These are phyloP conservation scores for Drosophila ercepeae DNA, from an alignment of 1,140 invertebrate species.

Conservation along the genomic window DNA sequence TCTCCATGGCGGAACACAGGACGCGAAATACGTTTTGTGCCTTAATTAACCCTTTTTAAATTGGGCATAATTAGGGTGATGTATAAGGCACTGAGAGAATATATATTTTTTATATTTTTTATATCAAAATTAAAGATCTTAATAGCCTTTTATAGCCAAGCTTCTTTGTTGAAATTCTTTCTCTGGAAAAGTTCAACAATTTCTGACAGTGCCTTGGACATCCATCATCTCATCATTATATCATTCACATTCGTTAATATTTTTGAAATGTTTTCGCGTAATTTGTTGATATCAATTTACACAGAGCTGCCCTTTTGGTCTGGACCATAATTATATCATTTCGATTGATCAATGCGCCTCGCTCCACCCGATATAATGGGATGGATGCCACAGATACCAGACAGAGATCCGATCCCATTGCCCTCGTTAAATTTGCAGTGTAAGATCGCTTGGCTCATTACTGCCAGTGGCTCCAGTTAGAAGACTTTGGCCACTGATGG, in stretches of 20 bases:
- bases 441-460: constrained; percentile 39
- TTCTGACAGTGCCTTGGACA: constrained; percentile 45
- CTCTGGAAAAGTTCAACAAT: too few species aligned
- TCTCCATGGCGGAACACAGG: constrained; percentile 40
- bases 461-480: constrained; percentile 56
- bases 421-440: constrained; percentile 41
- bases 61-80: constrained; percentile 78
- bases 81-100: constrained; percentile 39
- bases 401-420: constrained; percentile 12
- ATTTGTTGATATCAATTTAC: constrained; percentile 82
- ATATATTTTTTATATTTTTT: neutral
- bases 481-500: constrained; percentile 17
- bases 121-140: too few species aligned
- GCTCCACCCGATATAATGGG: constrained; percentile 33
- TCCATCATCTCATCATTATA: constrained; percentile 74
- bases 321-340: constrained; percentile 78
- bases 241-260: constrained; percentile 81
- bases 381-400: constrained; percentile 60
- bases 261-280: constrained; percentile 81
- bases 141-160: too few species aligned
- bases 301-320: constrained; percentile 47
- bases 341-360: constrained; percentile 74
- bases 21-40: constrained; percentile 67
- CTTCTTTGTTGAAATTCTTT: too few species aligned
- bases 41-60: constrained; percentile 84